phyloP scores from a whole-genome alignment of 2,888 invertebrate species.

The Tenthredo livida region DNA sequence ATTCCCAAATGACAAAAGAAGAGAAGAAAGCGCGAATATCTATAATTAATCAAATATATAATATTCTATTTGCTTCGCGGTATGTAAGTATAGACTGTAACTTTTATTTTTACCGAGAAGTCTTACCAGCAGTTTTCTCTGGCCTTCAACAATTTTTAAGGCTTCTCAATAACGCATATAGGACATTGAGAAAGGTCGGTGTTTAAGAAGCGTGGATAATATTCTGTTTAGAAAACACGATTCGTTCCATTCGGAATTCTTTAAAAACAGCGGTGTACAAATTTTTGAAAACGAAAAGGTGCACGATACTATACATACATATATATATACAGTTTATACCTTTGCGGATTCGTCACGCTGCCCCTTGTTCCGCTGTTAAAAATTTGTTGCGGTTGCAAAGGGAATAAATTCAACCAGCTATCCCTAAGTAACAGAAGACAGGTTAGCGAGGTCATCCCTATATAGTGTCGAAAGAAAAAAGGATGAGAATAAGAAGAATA shows the following conservation, averaged over 20 bases:
- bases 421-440: constrained; percentile 4
- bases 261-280: constrained; percentile 17
- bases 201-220: constrained; percentile 36
- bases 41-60: not conserved
- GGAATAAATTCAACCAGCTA: constrained; percentile 1
- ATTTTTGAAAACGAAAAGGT: constrained; percentile 12
- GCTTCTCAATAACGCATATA: not conserved
- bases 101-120: not conserved
- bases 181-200: not conserved
- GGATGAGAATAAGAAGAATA: not conserved
- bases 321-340: not conserved
- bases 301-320: not conserved
- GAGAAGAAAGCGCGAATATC: not conserved
- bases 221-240: constrained; percentile 47
- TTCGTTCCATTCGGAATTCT: constrained; percentile 55
- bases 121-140: constrained; percentile 4
- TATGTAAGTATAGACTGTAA: not conserved
- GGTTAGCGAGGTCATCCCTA: not conserved
- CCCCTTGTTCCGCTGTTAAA: constrained; percentile 4
- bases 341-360: constrained; percentile 31
- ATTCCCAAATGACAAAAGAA: not conserved
- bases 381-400: not conserved
- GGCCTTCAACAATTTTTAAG: constrained; percentile 15
- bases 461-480: not conserved
- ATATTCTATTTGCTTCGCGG: not conserved